Conservation (phyloP, 2,113 vertebrate species). For the Sturnus vulgaris region DNA sequence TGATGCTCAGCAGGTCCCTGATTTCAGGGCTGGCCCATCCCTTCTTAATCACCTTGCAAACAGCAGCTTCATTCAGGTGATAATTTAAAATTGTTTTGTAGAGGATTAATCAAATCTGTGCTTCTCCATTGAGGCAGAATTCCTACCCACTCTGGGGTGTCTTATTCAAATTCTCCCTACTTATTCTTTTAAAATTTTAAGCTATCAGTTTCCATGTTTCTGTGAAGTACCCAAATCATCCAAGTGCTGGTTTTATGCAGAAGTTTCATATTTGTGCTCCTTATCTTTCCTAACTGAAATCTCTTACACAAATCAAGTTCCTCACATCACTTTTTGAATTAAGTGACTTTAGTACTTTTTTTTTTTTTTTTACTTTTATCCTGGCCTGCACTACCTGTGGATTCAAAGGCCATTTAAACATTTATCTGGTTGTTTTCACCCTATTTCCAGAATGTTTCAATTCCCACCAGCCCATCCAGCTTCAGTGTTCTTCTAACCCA, state of each 20-base stretch:
- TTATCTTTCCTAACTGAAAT: background rate
- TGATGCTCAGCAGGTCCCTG: background rate
- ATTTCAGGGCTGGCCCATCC: background rate
- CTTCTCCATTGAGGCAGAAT: background rate
- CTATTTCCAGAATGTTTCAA: background rate
- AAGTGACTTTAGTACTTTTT: background rate
- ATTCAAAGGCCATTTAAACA: background rate
- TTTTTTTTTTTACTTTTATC: background rate
- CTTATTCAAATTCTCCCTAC: background rate
- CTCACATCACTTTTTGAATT: background rate
- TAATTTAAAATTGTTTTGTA: background rate
- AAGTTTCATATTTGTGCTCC: background rate
- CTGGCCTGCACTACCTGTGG: background rate
- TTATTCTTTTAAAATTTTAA: background rate
- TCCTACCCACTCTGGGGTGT: background rate
- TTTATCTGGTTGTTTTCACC: background rate
- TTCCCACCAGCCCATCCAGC: background rate
- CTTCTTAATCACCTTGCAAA: background rate
- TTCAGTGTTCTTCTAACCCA: background rate
- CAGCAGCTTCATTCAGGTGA: background rate
- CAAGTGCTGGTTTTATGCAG: background rate
- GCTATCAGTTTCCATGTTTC: background rate
- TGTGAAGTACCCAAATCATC: background rate
- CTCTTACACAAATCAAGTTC: background rate
- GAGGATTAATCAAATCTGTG: background rate